These are phyloP conservation scores for Orchestia grillus DNA, from an alignment of 1,140 invertebrate genomes.

Conservation along the genomic window DNA sequence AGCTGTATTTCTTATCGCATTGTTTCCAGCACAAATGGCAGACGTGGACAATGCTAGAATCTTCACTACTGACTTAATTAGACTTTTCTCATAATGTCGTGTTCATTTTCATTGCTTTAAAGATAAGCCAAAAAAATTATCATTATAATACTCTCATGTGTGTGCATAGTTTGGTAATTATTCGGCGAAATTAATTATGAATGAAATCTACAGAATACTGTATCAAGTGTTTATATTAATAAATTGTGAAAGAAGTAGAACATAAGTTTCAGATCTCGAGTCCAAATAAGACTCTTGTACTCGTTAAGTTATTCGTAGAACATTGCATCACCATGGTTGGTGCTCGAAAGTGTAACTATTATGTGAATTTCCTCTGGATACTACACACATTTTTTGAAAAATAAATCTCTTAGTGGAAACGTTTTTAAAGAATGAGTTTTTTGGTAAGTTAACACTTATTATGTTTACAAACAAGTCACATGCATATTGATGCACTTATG, in stretches of 20 bases:
- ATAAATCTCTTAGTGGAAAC: background rate
- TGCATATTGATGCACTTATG: background rate
- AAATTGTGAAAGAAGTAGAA: background rate
- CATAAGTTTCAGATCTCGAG: too few relatives aligned
- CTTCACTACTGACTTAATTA: background rate
- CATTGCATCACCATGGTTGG: too few relatives aligned
- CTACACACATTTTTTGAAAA: too few relatives aligned
- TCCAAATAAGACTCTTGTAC: too few relatives aligned
- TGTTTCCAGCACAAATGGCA: background rate
- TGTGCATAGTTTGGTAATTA: background rate
- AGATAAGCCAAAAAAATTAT: background rate
- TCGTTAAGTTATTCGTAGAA: too few relatives aligned
- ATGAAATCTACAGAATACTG: background rate
- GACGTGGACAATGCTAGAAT: background rate
- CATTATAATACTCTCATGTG: background rate
- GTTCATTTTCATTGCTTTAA: background rate
- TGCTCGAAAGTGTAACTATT: too few relatives aligned
- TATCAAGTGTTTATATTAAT: background rate
- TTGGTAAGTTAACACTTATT: too few relatives aligned
- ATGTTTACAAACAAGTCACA: background rate
- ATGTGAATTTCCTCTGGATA: too few relatives aligned
- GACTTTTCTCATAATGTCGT: background rate
- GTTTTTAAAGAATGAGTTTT: background rate
- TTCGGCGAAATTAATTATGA: background rate
- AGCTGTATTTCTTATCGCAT: background rate